Conservation (phyloP, 2,888 invertebrate species). For the Eilema sororculum region DNA sequence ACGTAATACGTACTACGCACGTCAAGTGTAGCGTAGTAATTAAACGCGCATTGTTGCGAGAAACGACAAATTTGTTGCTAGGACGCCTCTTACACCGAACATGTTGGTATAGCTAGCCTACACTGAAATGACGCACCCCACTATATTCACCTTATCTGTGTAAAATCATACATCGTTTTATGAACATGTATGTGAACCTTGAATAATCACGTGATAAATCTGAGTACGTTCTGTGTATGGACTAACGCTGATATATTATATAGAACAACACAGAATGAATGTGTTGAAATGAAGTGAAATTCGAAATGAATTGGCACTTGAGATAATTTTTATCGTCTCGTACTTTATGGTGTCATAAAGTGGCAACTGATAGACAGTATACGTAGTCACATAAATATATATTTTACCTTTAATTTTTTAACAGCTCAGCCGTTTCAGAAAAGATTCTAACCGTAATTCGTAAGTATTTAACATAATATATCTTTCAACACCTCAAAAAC, state of each 20-base stretch:
- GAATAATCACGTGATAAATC: too few relatives aligned
- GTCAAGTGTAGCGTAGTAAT: constrained; percentile 57
- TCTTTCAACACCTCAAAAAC: neutral
- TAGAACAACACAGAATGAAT: too few relatives aligned
- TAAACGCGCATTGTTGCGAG: constrained; percentile 59
- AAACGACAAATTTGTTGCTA: constrained; percentile 52
- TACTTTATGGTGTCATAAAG: neutral
- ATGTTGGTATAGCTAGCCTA: neutral
- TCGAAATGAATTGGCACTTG: neutral
- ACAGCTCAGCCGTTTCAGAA: neutral
- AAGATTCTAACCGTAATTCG: neutral
- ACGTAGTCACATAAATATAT: neutral
- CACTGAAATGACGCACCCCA: too few relatives aligned
- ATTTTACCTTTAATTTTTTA: too few relatives aligned
- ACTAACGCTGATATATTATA: too few relatives aligned
- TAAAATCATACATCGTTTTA: too few relatives aligned
- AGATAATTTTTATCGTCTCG: neutral
- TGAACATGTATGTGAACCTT: too few relatives aligned
- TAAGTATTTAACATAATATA: neutral
- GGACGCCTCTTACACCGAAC: constrained; percentile 52
- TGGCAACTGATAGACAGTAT: neutral
- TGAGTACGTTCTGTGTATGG: too few relatives aligned
- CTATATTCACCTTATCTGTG: too few relatives aligned
- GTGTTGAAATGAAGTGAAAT: too few relatives aligned
- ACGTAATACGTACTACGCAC: constrained; percentile 51